Evolutionary conservation across 2,888 invertebrate species (phyloP), one percentile per base, ranked within the genome.

Genomic region (Tenthredo livida): DNA sequence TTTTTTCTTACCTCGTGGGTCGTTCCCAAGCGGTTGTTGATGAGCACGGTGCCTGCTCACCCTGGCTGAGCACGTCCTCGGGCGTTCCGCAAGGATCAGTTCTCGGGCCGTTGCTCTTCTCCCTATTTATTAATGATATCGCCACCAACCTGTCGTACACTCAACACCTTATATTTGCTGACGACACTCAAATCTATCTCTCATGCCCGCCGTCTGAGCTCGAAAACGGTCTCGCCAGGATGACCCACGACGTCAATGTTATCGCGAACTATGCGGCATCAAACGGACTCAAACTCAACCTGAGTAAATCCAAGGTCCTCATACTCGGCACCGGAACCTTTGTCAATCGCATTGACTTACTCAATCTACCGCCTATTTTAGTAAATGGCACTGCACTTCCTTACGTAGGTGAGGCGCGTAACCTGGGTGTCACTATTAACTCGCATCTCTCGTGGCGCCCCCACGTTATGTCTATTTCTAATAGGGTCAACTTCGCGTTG

Each of bases 111-210:
- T 0, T 25, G 84, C 0, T 12, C 40, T 84, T 86, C n/a, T 75
- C 80, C 1, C n/a, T 85, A 4, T 84, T 72, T 10, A 86, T 84
- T 1, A 85, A 84, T 29, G 86, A 84, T 7, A 86, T 84, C 4
- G 82, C 75, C 0, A 1, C 40, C 0, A 6, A 21, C 3, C n/a
- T 86, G 12, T 1, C 4, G 0, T 25, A 80, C 10, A 58, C 61
- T 10, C 1, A 72, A 1, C 72, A 80, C 43, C 50, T 86, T 15
- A 80, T 84, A 3, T 86, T 80, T 21, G 86, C 86, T 0, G 85
- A 85, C 2, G 86, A 85, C 17, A 85, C 85, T 0, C 85, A 86
- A 58, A 86, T 85, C 0, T 85, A 85, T 21, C 70, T 85, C 0
- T 15, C n/a, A 47, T 54, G 37, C 33, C 43, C 17, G 0, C 83